phyloP scores from a whole-genome alignment of 92 coral and sea anemone species.

The Micromussa lordhowensis region DNA sequence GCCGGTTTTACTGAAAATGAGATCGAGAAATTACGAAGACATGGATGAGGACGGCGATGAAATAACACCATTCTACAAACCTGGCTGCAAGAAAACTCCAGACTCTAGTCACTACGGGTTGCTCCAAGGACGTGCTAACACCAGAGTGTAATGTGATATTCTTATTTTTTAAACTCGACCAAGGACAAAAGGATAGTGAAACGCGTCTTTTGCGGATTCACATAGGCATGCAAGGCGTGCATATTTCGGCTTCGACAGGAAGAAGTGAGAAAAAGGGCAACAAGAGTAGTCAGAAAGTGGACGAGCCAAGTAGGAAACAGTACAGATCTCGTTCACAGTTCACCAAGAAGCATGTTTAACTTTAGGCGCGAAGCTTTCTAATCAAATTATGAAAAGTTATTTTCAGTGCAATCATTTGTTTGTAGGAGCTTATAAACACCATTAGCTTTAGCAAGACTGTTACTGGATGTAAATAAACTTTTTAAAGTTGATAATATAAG shows the following conservation, averaged over 20 bases:
- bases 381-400: too few species aligned
- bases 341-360: neutral
- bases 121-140: neutral
- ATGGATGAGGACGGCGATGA: slow-evolving; percentile 13
- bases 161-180: neutral
- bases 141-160: neutral
- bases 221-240: neutral
- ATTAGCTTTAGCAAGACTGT: too few species aligned
- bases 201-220: too few species aligned
- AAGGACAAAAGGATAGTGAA: neutral
- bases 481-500: too few species aligned
- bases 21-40: neutral
- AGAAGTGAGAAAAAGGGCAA: neutral
- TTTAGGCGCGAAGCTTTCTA: too few species aligned
- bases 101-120: neutral
- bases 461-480: too few species aligned
- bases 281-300: neutral
- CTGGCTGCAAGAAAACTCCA: neutral
- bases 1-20: slow-evolving; percentile 2
- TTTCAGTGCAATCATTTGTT: too few species aligned
- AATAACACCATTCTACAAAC: slow-evolving; percentile 24
- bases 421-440: too few species aligned
- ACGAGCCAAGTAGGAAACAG: neutral
- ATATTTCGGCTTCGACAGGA: neutral
- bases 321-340: neutral